Conservation (phyloP, 35 echinoderm and acorn worm species). For the Chiridota heheva region DNA sequence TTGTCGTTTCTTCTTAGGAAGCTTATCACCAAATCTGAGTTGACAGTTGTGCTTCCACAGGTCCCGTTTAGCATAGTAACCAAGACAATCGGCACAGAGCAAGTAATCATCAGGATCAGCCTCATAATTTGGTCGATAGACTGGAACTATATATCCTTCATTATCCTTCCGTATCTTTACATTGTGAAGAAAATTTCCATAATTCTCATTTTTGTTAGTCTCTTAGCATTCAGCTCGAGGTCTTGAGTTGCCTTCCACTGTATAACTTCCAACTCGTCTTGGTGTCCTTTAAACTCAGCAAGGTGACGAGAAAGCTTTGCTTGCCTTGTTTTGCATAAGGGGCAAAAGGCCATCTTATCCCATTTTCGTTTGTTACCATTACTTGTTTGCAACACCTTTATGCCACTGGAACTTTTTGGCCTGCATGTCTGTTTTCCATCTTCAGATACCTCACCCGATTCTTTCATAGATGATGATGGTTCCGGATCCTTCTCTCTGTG, state of each 20-base stretch:
- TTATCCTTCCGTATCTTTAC: conserved; percentile 34
- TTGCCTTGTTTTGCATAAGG: conserved; percentile 42
- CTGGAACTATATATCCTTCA: conserved; percentile 62
- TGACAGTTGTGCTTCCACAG: conserved; percentile 77
- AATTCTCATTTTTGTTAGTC: conserved; percentile 71
- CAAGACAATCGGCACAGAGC: conserved; percentile 70
- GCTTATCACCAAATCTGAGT: conserved; percentile 32
- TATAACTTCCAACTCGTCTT: conserved; percentile 50
- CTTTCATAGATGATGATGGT: neutral
- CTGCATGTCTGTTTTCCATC: neutral
- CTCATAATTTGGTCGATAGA: conserved; percentile 71
- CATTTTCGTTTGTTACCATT: conserved; percentile 48
- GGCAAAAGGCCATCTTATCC: conserved; percentile 61
- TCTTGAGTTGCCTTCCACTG: conserved; percentile 63
- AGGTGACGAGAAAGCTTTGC: conserved; percentile 57
- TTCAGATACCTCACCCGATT: neutral
- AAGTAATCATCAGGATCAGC: conserved; percentile 65
- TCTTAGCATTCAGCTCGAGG: conserved; percentile 52
- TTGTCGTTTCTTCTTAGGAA: neutral
- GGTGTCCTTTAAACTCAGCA: conserved; percentile 22
- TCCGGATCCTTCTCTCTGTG: neutral
- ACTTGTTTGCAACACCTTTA: conserved; percentile 28
- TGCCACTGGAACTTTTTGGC: neutral
- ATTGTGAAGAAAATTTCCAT: conserved; percentile 72
- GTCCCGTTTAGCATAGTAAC: conserved; percentile 74